Base-by-base conservation (phyloP, 30 jellyfish, hydroid and myxozoan species). In the Catostylus mosaicus region DNA sequence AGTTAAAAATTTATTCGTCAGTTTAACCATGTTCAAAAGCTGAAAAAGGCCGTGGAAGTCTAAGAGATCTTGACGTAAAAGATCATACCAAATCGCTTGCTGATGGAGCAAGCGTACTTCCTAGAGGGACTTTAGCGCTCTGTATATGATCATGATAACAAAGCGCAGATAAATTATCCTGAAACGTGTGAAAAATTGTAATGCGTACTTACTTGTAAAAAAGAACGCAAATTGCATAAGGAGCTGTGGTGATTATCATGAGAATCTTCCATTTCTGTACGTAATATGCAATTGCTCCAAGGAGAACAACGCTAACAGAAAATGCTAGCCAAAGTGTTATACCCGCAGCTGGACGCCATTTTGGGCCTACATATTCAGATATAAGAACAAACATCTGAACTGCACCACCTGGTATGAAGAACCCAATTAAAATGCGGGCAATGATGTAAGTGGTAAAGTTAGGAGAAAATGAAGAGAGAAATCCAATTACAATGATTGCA, bases 271-370 rank as follows among this genome's bases (percentile, higher is more conserved):
- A 92, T 30, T 89, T 73, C 37, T 83, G 84, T 27, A 92, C 75
- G 52, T 78, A 85, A 85, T 77, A 78, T 1, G 98, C 98, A n/a
- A 78, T 63, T 12, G 86, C 67, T n/a, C 98, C 98, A 72, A 92
- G 95, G 27, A 81, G 31, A 16, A 81, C 84, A 20, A 92, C 77
- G 29, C 96, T 74, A 0, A 74, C 0, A 27, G 94, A 78, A 65
- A 77, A 73, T 2, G 79, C 30, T 3, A 92, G 14, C 96, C 96
- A 92, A 3, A 86, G 75, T 1, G 85, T 65, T 11, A 65, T 79
- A 30, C 98, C 98, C 26, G 98, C 96, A 51, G 56, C 20, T 11
- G 98, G 98, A 1, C 98, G 90, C 67, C 83, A 65, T 47, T 81
- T 79, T 54, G 90, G 87, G 57, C 98, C 98, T 12, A 86, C 98